Percentiles rank a stretch among this genome's conserved stretches.
These are phyloP conservation scores for Orthosia incerta DNA, from an alignment of 2,888 invertebrate species.

Conservation along the genomic window DNA sequence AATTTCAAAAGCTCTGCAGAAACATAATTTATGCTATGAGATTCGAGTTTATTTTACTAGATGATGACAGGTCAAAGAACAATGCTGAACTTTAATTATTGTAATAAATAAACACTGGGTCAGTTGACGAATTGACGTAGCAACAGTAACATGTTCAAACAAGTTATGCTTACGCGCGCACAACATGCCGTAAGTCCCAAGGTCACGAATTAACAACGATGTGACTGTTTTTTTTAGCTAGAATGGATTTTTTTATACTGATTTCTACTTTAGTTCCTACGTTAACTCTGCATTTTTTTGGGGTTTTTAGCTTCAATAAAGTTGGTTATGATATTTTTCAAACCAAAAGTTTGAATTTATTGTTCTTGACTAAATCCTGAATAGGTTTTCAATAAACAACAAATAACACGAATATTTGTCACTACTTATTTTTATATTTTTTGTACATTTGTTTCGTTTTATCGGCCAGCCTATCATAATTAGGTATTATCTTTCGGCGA, in stretches of 20 bases:
- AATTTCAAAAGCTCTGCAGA: background rate
- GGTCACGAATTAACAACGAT: constrained; percentile 34
- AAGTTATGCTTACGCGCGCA: constrained; percentile 77
- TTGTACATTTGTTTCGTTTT: background rate
- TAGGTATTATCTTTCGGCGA: background rate
- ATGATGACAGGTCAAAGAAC: background rate
- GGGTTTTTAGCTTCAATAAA: background rate
- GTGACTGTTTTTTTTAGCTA: constrained; percentile 21
- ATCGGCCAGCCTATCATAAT: background rate
- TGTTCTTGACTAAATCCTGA: too few species aligned
- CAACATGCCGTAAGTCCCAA: constrained; percentile 72
- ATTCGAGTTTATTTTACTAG: background rate
- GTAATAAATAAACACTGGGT: constrained; percentile 29
- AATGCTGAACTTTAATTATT: constrained; percentile 2
- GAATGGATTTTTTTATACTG: background rate
- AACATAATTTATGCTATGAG: background rate
- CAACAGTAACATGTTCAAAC: constrained; percentile 57
- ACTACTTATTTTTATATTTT: too few species aligned
- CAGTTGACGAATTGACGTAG: constrained; percentile 27
- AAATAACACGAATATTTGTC: too few species aligned
- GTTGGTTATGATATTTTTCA: background rate
- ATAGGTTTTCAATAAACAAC: too few species aligned
- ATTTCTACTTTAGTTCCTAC: background rate
- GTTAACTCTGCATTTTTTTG: background rate
- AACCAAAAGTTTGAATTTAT: background rate